Percentiles rank a stretch among this genome's conserved stretches.
These are phyloP conservation scores for Actinia tenebrosa DNA, from an alignment of 64 coral and sea anemone genomes.

Conservation along the genomic window DNA sequence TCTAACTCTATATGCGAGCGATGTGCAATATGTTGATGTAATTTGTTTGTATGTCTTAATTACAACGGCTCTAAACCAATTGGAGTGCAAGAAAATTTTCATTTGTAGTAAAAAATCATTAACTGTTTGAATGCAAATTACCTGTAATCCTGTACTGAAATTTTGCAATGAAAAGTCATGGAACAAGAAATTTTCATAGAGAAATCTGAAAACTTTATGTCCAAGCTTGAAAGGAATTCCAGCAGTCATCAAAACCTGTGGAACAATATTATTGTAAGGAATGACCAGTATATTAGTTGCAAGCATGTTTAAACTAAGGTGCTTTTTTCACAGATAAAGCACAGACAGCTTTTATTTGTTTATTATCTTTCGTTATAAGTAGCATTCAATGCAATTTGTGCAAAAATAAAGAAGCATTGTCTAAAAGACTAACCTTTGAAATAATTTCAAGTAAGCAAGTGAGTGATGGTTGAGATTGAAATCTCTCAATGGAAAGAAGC, in stretches of 20 bases:
- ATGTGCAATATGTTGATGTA: too few relatives aligned
- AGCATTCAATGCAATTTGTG: too few relatives aligned
- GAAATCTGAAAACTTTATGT: conserved; percentile 72
- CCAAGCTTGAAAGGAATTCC: conserved; percentile 78
- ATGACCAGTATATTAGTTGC: too few relatives aligned
- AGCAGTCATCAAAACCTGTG: conserved; percentile 76
- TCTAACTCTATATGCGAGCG: too few relatives aligned
- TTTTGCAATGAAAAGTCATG: conserved; percentile 98
- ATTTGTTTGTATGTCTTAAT: too few relatives aligned
- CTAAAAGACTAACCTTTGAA: conserved; percentile 45
- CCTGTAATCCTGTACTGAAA: conserved; percentile 86
- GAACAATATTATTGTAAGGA: not conserved
- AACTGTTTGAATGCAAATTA: not conserved
- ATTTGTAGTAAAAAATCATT: too few relatives aligned
- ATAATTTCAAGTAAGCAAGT: conserved; percentile 82
- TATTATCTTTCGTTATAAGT: too few relatives aligned
- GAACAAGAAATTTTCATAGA: conserved; percentile 97
- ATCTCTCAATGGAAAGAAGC: conserved; percentile 75
- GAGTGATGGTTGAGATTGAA: conserved; percentile 85
- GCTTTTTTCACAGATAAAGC: too few relatives aligned
- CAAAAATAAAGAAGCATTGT: not conserved
- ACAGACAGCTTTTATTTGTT: not conserved
- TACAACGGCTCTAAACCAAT: too few relatives aligned
- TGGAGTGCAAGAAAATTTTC: too few relatives aligned
- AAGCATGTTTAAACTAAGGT: too few relatives aligned